Base-by-base conservation (phyloP, 2,113 vertebrate genomes). In the Microcebus murinus region DNA sequence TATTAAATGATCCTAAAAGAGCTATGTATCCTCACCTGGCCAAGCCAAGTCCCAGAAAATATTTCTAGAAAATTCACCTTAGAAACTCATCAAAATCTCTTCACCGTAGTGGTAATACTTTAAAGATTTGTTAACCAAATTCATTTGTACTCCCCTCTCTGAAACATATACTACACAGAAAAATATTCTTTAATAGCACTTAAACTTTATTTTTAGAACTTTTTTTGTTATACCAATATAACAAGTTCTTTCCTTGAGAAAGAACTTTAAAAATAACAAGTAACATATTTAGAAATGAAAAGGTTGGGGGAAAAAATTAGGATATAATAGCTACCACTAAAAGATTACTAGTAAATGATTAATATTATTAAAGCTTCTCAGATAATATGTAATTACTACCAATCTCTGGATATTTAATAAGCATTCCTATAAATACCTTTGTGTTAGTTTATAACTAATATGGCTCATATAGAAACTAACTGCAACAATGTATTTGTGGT, bases 1-100 rank as follows among this genome's bases (percentile, higher is more conserved):
- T 85, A 90, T 68, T 70, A 87, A 90, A 94, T 20, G 18, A 45
- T 79, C 36, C 74, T 90, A 80, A 80, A 97, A 81, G 55, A 95
- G 45, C 65, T 91, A 82, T 11, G 68, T 21, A 68, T 21, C 71
- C 11, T 94, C 21, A 86, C 50, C 67, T 90, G 14, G 63, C 14
- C 52, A 96, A 94, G 45, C 27, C 39, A 96, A 94, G 57, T 65
- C 63, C 90, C 77, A 3, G 5, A 91, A 94, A 91, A 29, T 29
- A 39, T 85, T 88, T 85, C 65, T 91, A 73, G 71, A 23, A 90
- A 92, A 85, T 45, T 74, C 11, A 14, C 55, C 74, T 74, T 70
- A 50, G 48, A 95, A 87, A 92, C 12, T 34, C 55, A 70, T 81
- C 42, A 83, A 90, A 61, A 95, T 83, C 84, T 92, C 23, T 34